Conservation (phyloP, 2,113 vertebrate species). For the Nettapus auritus region DNA sequence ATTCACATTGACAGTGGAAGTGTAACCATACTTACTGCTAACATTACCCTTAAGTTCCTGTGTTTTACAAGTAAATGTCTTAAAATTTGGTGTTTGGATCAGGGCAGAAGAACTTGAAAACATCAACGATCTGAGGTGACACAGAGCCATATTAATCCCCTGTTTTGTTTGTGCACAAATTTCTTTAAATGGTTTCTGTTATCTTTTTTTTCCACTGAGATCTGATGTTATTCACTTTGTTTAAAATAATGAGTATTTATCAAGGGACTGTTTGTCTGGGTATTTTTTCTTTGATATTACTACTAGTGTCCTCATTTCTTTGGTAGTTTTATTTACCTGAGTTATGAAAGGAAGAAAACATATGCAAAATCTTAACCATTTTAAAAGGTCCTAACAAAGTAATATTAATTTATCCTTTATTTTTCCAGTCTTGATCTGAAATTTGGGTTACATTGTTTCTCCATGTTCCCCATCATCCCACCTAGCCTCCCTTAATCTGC, state of each 20-base stretch:
- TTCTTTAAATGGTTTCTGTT: not conserved
- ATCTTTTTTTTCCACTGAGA: not conserved
- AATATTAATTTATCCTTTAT: not conserved
- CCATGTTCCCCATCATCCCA: not conserved
- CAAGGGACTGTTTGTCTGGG: not conserved
- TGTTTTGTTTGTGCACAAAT: not conserved
- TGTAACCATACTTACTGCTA: not conserved
- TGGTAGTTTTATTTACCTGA: not conserved
- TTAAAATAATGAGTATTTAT: constrained; percentile 7
- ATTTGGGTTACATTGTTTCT: not conserved
- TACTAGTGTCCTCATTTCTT: not conserved
- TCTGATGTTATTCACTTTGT: not conserved
- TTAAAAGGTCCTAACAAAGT: not conserved
- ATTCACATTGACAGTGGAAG: not conserved
- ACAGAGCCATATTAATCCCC: not conserved
- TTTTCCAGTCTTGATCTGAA: not conserved
- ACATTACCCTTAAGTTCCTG: not conserved
- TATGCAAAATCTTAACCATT: not conserved
- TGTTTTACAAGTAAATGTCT: not conserved
- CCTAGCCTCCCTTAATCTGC: not conserved
- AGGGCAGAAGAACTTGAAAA: not conserved
- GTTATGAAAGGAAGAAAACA: not conserved
- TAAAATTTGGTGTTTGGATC: not conserved
- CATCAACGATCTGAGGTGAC: not conserved
- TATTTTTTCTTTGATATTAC: not conserved